Evolutionary conservation across 2,797 vertebrate genomes (phyloP), one percentile per base, ranked within the genome.

Genomic region (Melanotaenia maccullochi): DNA sequence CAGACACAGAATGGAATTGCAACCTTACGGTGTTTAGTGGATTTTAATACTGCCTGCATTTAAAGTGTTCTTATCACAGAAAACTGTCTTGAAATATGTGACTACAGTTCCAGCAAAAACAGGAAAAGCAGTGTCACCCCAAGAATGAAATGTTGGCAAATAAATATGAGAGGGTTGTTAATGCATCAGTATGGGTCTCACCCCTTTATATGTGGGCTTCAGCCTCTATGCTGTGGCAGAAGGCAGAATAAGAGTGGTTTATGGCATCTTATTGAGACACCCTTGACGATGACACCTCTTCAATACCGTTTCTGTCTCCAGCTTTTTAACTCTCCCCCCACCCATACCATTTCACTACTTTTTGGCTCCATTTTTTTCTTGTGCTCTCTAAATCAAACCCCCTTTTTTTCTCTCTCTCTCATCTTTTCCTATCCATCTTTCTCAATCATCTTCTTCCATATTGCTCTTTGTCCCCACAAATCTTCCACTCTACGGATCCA

Each of bases 401-500:
- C 51, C 49, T 14, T 65, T 82, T 76, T 77, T 72, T 30, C 30
- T n/a, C 49, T 9, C 32, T 68, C 75, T 70, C 88, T 86, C 87
- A 83, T 87, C 87, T 91, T 79, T 82, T 66, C 78, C 85, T 61
- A 87, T 90, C 88, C 84, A 90, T 92, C 91, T 91, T 86, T 85
- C 87, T 90, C 88, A 88, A 89, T 90, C 89, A 92, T 90, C 88
- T 81, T 85, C 85, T 78, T 90, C 87, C 76, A 88, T 88, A 90
- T 89, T 89, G 83, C 85, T 79, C 84, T 67, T 76, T 61, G 61
- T 83, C 80, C 81, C 52, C 79, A 81, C 88, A 91, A 92, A 91
- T 91, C 87, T 88, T 77, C 79, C 82, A 78, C 76, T 85, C 85
- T 65, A 62, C 71, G 67, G 65, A 62, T 75, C 78, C 55, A 32